These are phyloP conservation scores for Ophion slaviceki DNA, from an alignment of 2,888 invertebrate species.

Conservation along the genomic window DNA sequence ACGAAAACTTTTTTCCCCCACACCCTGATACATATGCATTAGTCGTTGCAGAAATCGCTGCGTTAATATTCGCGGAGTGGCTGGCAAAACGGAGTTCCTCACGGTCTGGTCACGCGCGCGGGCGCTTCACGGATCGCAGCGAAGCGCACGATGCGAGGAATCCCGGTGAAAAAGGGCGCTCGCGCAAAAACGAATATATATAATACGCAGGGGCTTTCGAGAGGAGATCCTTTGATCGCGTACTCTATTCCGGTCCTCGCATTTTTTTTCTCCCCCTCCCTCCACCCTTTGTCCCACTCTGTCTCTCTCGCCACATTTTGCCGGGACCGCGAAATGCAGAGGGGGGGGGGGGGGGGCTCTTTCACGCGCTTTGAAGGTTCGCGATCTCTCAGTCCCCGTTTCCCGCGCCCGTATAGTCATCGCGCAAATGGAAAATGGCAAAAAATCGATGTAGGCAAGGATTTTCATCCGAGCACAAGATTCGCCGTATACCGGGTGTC, in stretches of 20 bases:
- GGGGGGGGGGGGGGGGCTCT: not conserved
- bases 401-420: constrained; percentile 21
- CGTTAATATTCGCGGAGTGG: constrained; percentile 38
- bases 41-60: constrained; percentile 55
- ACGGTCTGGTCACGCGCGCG: not conserved
- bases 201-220: constrained; percentile 51
- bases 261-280: constrained; percentile 5
- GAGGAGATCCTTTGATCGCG: constrained; percentile 59
- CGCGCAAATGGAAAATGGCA: constrained; percentile 40
- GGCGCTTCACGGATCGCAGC: constrained; percentile 1
- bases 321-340: constrained; percentile 13
- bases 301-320: constrained; percentile 11
- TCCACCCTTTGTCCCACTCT: not conserved
- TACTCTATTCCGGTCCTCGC: constrained; percentile 43
- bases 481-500: no score
- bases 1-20: not conserved
- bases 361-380: constrained; percentile 32
- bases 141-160: not conserved
- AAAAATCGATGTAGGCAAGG: not conserved
- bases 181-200: constrained; percentile 49
- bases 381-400: constrained; percentile 13
- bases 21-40: not conserved
- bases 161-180: constrained; percentile 26
- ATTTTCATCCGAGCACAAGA: not conserved
- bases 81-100: not conserved